Evolutionary conservation across 2,113 vertebrate species (phyloP).

Genomic region (Tragelaphus scriptus): DNA sequence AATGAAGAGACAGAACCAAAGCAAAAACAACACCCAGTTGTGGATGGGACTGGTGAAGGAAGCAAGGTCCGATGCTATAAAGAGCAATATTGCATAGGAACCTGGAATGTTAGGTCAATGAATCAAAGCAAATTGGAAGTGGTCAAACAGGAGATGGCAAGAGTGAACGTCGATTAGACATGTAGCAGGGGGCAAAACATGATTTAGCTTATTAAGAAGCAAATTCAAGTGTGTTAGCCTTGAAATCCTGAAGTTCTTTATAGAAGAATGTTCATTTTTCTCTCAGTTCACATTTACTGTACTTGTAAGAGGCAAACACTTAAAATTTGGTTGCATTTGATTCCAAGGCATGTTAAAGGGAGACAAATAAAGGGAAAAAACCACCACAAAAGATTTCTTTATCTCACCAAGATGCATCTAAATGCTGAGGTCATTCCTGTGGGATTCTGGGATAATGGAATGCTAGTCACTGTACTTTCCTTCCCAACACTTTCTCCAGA

Average conservation of each 20-base stretch:
- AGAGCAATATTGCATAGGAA: background rate
- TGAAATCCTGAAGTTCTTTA: conserved; percentile 26
- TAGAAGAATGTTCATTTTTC: background rate
- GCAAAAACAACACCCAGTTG: background rate
- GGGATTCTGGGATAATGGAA: background rate
- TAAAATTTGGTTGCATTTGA: conserved; percentile 15
- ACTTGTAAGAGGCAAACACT: background rate
- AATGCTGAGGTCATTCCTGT: background rate
- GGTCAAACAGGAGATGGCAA: background rate
- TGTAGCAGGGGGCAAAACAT: background rate
- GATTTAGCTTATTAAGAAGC: conserved; percentile 3
- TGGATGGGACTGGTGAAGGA: background rate
- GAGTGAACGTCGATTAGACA: rapidly evolving
- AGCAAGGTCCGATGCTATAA: background rate
- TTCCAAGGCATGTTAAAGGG: background rate
- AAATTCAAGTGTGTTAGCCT: background rate
- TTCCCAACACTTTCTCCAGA: background rate
- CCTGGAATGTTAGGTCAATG: background rate
- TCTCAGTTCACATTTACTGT: background rate
- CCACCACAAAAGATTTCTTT: background rate
- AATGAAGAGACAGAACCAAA: background rate
- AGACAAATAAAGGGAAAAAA: background rate
- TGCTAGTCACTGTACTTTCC: background rate
- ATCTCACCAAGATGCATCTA: background rate
- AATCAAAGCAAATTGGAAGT: background rate